Evolutionary conservation across 2,113 vertebrate species (phyloP).

Genomic region (Notarius lentiginosus): DNA sequence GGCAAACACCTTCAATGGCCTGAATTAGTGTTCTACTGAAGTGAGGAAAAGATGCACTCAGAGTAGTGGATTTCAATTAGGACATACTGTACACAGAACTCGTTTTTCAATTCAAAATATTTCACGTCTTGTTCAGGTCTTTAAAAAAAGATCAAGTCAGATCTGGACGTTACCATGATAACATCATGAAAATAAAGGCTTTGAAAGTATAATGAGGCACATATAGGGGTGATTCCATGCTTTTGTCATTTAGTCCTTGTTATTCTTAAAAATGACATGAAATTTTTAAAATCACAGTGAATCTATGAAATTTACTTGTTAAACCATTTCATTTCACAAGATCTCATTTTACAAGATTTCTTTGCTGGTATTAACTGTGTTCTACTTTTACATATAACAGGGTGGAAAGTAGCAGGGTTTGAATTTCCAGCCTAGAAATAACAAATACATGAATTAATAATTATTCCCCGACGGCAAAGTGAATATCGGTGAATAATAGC

Average conservation of each 20-base stretch:
- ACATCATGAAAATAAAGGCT: not conserved
- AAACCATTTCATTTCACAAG: not conserved
- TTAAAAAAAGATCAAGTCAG: not conserved
- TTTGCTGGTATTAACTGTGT: not conserved
- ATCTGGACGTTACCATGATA: not conserved
- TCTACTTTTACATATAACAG: not conserved
- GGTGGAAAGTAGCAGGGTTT: not conserved
- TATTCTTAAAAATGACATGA: not conserved
- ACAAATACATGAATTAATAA: not conserved
- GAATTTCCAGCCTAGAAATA: not conserved
- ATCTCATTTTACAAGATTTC: not conserved
- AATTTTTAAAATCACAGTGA: not conserved
- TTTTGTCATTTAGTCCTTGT: not conserved
- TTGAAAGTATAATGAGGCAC: not conserved
- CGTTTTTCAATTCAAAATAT: not conserved
- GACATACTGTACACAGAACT: conserved; percentile 11
- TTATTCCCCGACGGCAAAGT: no score
- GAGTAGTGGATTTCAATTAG: conserved; percentile 17
- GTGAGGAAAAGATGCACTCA: conserved; percentile 18
- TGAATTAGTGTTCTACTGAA: conserved; percentile 18
- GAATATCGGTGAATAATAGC: no score
- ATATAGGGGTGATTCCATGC: not conserved
- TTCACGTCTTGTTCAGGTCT: not conserved
- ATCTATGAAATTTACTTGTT: not conserved
- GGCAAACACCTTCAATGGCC: conserved; percentile 13